Conservation (phyloP, 2,113 vertebrate species). For the Raja brachyura region DNA sequence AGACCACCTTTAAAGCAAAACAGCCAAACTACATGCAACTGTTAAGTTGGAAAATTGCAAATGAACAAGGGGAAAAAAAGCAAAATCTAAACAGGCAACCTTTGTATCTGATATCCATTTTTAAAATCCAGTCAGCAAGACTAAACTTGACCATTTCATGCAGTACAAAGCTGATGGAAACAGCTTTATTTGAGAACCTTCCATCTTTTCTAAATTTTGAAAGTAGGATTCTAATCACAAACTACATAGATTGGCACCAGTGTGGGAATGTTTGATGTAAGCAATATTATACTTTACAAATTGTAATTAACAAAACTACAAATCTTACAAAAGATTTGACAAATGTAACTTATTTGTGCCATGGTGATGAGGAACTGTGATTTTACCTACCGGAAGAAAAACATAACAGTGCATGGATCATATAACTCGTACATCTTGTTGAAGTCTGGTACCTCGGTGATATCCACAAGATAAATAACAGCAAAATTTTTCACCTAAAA, state of each 20-base stretch:
- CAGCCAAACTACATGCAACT: background rate
- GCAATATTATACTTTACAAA: background rate
- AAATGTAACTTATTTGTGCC: background rate
- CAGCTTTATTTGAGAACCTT: background rate
- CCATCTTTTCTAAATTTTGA: background rate
- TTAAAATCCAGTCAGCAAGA: background rate
- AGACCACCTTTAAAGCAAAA: background rate
- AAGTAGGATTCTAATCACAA: background rate
- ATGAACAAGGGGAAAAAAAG: background rate
- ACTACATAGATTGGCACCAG: background rate
- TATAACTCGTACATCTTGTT: constrained; percentile 99
- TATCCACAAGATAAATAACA: constrained; percentile 96
- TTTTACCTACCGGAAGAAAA: constrained; percentile 84
- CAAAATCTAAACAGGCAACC: background rate
- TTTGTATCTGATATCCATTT: background rate
- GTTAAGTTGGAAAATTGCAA: background rate
- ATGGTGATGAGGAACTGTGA: background rate
- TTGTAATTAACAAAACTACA: background rate
- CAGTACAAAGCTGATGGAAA: background rate
- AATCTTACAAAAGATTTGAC: background rate
- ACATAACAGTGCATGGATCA: constrained; percentile 96
- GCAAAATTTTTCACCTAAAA: constrained; percentile 95
- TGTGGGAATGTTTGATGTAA: background rate
- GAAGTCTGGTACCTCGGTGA: constrained; percentile 97
- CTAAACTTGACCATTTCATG: background rate